Evolutionary conservation across 2,113 vertebrate genomes (phyloP), one percentile per base, ranked within the genome.

Genomic region (Mohoua ochrocephala): DNA sequence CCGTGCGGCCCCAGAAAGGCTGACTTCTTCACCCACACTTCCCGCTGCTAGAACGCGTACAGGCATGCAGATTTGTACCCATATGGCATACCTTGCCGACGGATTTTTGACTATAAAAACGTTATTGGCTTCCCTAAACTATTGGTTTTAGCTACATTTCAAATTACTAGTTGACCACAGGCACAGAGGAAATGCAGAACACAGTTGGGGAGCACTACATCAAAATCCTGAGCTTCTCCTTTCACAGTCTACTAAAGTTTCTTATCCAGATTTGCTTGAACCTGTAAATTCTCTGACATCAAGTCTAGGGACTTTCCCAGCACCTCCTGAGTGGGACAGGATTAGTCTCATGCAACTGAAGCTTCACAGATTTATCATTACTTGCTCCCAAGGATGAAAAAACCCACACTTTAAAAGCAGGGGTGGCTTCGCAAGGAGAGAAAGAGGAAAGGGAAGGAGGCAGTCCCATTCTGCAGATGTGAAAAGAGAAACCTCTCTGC

Each of bases 1-100:
- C 47, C 1, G 0, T 19, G 15, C 0, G 0, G 50, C 13, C 19
- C 18, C 0, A 0, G 15, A 27, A 27, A 63, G 15, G 54, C 59
- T 4, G 0, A 45, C 4, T 16, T 17, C 77, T 57, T 69, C 7
- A 7, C 18, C 24, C 23, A 28, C 4, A 1, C 26, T 85, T 33
- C 33, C 35, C n/a, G 10, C 19, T 10, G 4, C 47, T 6, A 59
- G 30, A 84, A 84, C 3, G 7, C 16, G 20, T 16, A 15, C 50
- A 67, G 54, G 24, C 6, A 3, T 15, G 13, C 10, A 70, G 15
- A 70, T 61, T n/a, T 35, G 17, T 70, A 70, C 30, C 30, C 23
- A 31, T 0, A 3, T 28, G 27, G 26, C 2, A 0, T 28, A 30
- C 7, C 35, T 50, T 71, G 53, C 18, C 35, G 39, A 10, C 15